A percentile compares a stretch with the other conserved stretches of the same genome.
Evolutionary conservation across 37 sponge, comb jelly and placozoan genomes (phyloP).

Genomic region (Hormiphora californensis): DNA sequence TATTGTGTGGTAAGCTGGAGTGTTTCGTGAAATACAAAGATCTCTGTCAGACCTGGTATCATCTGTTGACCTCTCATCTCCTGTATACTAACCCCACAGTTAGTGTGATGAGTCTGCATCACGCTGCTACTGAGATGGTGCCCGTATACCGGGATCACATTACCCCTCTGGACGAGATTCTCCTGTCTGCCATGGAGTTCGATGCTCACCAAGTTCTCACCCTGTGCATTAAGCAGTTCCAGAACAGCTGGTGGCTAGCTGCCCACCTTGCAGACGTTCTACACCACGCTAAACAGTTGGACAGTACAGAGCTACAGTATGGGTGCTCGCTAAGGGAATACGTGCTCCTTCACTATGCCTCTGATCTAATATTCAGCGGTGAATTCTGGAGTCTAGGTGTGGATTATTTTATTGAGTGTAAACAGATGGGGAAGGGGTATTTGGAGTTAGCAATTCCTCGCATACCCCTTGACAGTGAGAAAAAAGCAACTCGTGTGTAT

Average conservation of each 20-base stretch:
- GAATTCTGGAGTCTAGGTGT: constrained; percentile 48
- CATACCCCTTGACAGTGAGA: constrained; percentile 17
- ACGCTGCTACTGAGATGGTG: constrained; percentile 43
- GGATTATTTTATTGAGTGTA: constrained; percentile 45
- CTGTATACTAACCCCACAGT: constrained; percentile 44
- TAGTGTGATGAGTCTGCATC: constrained; percentile 21
- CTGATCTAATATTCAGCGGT: constrained; percentile 34
- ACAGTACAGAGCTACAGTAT: constrained; percentile 34
- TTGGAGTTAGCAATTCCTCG: constrained; percentile 6
- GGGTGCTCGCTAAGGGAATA: constrained; percentile 46
- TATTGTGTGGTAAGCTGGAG: constrained; percentile 36
- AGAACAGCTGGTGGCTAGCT: constrained; percentile 34
- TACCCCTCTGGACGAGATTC: constrained; percentile 28
- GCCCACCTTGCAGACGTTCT: constrained; percentile 41
- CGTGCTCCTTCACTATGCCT: constrained; percentile 22
- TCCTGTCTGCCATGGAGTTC: constrained; percentile 48
- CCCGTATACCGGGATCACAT: neutral
- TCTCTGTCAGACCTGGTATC: constrained; percentile 38
- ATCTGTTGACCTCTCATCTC: constrained; percentile 29
- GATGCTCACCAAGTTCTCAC: constrained; percentile 39
- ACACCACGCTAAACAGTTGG: constrained; percentile 41
- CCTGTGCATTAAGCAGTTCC: constrained; percentile 18
- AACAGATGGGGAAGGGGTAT: neutral
- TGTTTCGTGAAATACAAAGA: constrained; percentile 36
- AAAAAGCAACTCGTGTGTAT: constrained; percentile 17